Conservation (phyloP, 2,888 invertebrate genomes). For the Meta bourneti region DNA sequence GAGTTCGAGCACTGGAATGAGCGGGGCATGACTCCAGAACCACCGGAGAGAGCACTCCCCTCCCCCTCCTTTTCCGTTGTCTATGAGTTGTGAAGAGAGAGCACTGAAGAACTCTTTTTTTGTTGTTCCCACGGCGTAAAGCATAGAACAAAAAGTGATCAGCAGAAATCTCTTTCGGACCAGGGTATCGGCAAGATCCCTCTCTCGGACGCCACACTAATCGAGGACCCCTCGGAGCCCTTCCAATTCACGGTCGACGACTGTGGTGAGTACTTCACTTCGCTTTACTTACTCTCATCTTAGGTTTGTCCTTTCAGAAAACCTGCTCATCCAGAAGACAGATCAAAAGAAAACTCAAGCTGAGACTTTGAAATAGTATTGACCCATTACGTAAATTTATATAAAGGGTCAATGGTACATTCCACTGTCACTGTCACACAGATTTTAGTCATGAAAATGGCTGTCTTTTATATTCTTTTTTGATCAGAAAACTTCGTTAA, state of each 20-base stretch:
- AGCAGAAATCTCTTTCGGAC: conserved; percentile 66
- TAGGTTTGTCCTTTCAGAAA: too few relatives aligned
- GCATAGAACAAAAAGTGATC: conserved; percentile 73
- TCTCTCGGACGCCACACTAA: conserved; percentile 90
- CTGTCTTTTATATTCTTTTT: too few relatives aligned
- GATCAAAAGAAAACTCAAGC: neutral
- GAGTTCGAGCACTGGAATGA: conserved; percentile 43
- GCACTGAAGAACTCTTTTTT: conserved; percentile 71
- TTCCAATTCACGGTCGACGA: conserved; percentile 83
- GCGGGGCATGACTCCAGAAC: neutral
- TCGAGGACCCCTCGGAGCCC: conserved; percentile 89
- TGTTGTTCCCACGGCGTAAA: conserved; percentile 53
- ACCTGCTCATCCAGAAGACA: neutral
- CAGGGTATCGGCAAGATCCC: conserved; percentile 88
- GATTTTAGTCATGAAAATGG: too few relatives aligned
- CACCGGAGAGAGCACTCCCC: conserved; percentile 22
- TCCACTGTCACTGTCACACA: too few relatives aligned
- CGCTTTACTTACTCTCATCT: neutral
- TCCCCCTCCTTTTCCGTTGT: conserved; percentile 13
- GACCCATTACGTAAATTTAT: too few relatives aligned
- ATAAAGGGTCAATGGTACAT: too few relatives aligned
- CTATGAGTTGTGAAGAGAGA: conserved; percentile 11
- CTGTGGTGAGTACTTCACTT: conserved; percentile 78
- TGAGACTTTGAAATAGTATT: too few relatives aligned
- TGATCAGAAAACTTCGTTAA: too few relatives aligned